These are phyloP conservation scores for Hafferia zeledoni DNA, from an alignment of 2,797 vertebrate species.

Conservation along the genomic window DNA sequence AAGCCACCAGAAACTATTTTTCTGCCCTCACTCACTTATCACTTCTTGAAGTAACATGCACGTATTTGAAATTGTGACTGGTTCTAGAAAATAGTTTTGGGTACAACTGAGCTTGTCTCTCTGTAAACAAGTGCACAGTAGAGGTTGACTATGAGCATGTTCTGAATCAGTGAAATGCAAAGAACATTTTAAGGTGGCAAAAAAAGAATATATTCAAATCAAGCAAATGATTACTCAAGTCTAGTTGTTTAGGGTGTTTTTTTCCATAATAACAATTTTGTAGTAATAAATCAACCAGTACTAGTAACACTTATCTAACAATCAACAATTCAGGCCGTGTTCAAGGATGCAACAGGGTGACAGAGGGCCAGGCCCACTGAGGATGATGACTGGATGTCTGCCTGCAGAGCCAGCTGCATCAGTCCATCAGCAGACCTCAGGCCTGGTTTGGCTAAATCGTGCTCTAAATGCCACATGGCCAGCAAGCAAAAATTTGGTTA, in stretches of 20 bases:
- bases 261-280: not conserved
- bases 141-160: not conserved
- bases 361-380: not conserved
- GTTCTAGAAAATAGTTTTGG: not conserved
- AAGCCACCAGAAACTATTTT: not conserved
- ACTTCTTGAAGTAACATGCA: rapidly evolving
- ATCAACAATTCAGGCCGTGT: not conserved
- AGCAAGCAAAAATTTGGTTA: not conserved
- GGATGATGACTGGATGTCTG: not conserved
- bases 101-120: not conserved
- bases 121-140: not conserved
- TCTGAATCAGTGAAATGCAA: not conserved
- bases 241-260: not conserved
- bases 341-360: not conserved
- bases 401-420: not conserved
- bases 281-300: not conserved
- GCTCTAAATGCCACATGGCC: not conserved
- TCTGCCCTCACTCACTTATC: not conserved
- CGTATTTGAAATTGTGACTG: rapidly evolving
- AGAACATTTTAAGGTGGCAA: not conserved
- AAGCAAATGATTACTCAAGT: not conserved
- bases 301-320: not conserved
- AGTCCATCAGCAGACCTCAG: not conserved
- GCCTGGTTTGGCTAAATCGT: not conserved
- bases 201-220: not conserved